Base-by-base conservation (phyloP, 2,888 invertebrate genomes). In the Malthinus flaveolus region DNA sequence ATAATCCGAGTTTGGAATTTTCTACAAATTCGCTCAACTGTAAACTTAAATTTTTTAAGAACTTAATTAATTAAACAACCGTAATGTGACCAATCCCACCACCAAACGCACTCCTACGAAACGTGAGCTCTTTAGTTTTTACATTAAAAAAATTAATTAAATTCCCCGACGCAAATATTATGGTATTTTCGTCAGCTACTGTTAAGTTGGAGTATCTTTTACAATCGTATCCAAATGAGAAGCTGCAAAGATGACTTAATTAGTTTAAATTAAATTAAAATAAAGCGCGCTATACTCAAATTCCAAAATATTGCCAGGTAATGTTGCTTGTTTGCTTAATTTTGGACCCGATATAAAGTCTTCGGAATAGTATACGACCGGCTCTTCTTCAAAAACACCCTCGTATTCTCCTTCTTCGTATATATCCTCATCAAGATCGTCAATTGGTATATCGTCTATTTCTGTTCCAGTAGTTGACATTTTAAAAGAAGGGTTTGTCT, bases 201-300 rank as follows among this genome's bases (percentile, higher is more conserved):
- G 89, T 87, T 39, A 96, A 76, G 75, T 96, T 96, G 73, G 88
- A 91, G 57, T 87, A 84, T 68, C 87, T 89, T 65, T 84, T 86
- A 73, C 93, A 92, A 74, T 95, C 88, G 74, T 93, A 96, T 7
- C 93, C 93, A 75, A 88, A 95, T 0, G 94, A 94, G 78, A 91
- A 83, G 73, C 93, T 94, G 34, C 3, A 23, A 23, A 23, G 5
- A 23, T 5, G 23, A 2, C 5, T 23, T 23, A 23, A 23, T 23
- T 3, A 2, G 5, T 23, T 23, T 23, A 23, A 23, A 23, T 23
- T 23, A n/a, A n/a, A n/a, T 55, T 42, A 12, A 32, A 50, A 44
- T 12, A 33, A 44, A 23, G 9, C 13, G 39, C 8, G 15, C 78
- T 85, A 85, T 88, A 88, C 88, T 86, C 80, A 75, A 88, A 87